phyloP scores from a whole-genome alignment of 92 coral and sea anemone species.

The Chrysogorgia sp. region DNA sequence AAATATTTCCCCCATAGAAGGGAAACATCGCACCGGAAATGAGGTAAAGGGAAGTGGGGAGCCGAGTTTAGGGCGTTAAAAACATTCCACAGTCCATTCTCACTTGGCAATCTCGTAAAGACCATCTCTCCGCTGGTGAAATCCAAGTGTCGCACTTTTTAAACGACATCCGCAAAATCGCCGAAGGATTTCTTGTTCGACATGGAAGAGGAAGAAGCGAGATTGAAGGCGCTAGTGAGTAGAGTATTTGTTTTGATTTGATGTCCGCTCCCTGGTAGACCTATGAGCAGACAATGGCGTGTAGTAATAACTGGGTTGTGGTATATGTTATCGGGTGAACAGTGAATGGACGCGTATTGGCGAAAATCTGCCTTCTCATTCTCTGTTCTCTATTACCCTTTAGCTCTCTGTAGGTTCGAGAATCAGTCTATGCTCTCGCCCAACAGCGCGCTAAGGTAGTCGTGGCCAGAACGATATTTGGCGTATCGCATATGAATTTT shows the following conservation, averaged over 20 bases:
- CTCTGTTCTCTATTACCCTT: too few relatives aligned
- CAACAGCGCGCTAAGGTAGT: background rate
- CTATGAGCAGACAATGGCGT: background rate
- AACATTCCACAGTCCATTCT: constrained; percentile 17
- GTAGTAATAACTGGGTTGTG: background rate
- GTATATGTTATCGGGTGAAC: background rate
- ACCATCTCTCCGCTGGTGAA: constrained; percentile 1
- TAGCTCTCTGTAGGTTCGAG: too few relatives aligned
- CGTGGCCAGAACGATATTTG: too few relatives aligned
- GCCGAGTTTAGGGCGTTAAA: constrained; percentile 1
- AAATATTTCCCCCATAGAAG: constrained; percentile 10
- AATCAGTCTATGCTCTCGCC: background rate
- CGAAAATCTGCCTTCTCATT: too few relatives aligned
- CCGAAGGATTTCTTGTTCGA: background rate
- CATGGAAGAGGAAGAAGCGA: constrained; percentile 43
- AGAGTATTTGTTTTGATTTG: background rate
- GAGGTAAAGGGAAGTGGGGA: constrained; percentile 23
- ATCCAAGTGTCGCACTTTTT: background rate
- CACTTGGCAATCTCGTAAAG: constrained; percentile 4
- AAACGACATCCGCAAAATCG: background rate
- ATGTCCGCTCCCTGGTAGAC: background rate
- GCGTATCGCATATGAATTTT: too few relatives aligned
- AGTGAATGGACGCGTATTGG: too few relatives aligned
- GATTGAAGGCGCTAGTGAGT: constrained; percentile 29
- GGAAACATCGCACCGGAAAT: constrained; percentile 26